These are phyloP conservation scores for Tetranychus truncatus DNA, from an alignment of 2,888 invertebrate genomes.

Conservation along the genomic window DNA sequence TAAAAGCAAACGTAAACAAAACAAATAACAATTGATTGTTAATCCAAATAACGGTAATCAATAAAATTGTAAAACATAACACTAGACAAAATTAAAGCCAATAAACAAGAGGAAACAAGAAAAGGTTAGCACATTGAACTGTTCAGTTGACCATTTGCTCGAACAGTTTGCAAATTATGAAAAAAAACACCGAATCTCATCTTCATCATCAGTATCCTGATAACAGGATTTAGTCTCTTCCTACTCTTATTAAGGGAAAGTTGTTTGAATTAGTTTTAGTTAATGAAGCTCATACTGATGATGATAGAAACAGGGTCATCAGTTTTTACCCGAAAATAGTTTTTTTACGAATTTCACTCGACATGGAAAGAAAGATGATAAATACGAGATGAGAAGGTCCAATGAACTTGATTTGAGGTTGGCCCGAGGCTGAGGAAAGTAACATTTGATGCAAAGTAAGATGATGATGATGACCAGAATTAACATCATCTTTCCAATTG, in stretches of 20 bases:
- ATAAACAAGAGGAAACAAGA: no score
- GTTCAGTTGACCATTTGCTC: not conserved
- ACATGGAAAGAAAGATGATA: conserved; percentile 8
- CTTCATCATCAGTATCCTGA: not conserved
- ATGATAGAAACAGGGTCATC: not conserved
- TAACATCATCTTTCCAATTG: conserved; percentile 2
- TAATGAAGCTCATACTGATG: not conserved
- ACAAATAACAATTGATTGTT: no score
- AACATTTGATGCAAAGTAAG: conserved; percentile 1
- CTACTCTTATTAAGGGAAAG: conserved; percentile 1
- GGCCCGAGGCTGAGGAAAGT: not conserved
- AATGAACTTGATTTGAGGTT: conserved; percentile 2
- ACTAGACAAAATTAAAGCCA: no score
- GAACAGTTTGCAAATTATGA: not conserved
- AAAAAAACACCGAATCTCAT: not conserved
- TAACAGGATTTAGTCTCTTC: not conserved
- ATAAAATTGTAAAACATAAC: no score
- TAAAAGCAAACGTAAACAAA: no score
- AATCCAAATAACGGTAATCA: no score
- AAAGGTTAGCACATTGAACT: not conserved
- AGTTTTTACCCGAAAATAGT: not conserved
- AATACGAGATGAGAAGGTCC: conserved; percentile 15
- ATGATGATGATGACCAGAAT: not conserved
- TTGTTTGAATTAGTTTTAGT: not conserved
- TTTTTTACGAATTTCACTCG: not conserved